Evolutionary conservation across 2,797 vertebrate species (phyloP).

Genomic region (Catharus ustulatus): DNA sequence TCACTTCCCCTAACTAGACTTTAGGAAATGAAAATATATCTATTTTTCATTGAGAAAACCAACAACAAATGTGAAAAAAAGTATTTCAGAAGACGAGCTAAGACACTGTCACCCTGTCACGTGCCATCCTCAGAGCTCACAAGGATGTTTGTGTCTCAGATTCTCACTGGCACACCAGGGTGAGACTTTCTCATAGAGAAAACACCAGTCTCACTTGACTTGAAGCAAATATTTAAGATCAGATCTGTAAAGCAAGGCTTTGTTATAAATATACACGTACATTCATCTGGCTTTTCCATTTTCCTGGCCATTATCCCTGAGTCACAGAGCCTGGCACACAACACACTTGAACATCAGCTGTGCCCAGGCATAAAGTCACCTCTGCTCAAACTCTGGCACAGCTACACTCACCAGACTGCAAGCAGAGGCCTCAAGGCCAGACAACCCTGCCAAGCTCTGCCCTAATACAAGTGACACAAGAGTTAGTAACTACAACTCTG

Average conservation of each 20-base stretch:
- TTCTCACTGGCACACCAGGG: neutral
- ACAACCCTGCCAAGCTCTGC: neutral
- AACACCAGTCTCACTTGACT: neutral
- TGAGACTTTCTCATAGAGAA: neutral
- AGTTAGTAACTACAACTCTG: neutral
- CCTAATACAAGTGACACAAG: neutral
- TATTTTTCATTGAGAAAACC: neutral
- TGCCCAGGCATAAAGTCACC: neutral
- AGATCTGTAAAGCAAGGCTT: neutral
- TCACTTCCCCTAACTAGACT: neutral
- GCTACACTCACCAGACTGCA: neutral
- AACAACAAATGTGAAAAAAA: slow-evolving; percentile 26
- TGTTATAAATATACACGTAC: neutral
- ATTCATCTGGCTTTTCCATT: neutral
- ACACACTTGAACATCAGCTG: neutral
- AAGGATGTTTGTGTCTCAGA: neutral
- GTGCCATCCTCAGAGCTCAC: neutral
- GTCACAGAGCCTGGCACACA: neutral
- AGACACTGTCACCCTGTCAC: neutral
- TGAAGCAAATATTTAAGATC: neutral
- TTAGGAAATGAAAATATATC: neutral
- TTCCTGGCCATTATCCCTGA: neutral
- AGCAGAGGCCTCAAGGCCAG: neutral
- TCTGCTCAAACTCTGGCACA: neutral
- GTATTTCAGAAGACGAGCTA: slow-evolving; percentile 4